These are phyloP conservation scores for Pterois miles DNA, from an alignment of 2,797 vertebrate species.

Conservation along the genomic window DNA sequence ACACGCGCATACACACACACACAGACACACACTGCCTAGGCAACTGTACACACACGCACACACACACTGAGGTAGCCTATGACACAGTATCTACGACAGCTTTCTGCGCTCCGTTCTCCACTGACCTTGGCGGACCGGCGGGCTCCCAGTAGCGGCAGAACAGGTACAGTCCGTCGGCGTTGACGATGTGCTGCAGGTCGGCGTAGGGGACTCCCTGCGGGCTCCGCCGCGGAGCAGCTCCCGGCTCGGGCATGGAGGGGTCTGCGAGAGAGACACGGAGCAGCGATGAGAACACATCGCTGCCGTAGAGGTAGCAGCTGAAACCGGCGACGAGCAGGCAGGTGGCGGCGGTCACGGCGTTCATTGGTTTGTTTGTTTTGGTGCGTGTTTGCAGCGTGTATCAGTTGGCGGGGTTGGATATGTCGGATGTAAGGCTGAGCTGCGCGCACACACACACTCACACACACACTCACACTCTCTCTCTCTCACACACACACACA, in stretches of 20 bases:
- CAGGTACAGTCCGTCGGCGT: constrained; percentile 92
- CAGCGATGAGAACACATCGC: constrained; percentile 67
- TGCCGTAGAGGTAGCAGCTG: constrained; percentile 70
- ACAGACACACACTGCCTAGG: neutral
- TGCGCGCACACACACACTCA: neutral
- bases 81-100: neutral
- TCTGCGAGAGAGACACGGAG: constrained; percentile 75
- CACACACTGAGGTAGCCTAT: neutral
- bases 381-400: neutral
- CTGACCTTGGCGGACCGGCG: constrained; percentile 87
- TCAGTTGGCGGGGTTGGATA: neutral
- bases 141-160: constrained; percentile 98
- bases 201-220: constrained; percentile 89
- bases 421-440: constrained; percentile 9
- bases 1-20: neutral
- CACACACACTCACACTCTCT: neutral
- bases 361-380: constrained; percentile 52
- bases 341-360: constrained; percentile 53
- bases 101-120: constrained; percentile 19
- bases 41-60: neutral
- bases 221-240: constrained; percentile 84
- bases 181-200: constrained; percentile 90
- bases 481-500: neutral
- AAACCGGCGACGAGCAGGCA: constrained; percentile 75
- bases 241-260: constrained; percentile 90